These are phyloP conservation scores for Oligia latruncula DNA, from an alignment of 2,888 invertebrate genomes.

Conservation along the genomic window DNA sequence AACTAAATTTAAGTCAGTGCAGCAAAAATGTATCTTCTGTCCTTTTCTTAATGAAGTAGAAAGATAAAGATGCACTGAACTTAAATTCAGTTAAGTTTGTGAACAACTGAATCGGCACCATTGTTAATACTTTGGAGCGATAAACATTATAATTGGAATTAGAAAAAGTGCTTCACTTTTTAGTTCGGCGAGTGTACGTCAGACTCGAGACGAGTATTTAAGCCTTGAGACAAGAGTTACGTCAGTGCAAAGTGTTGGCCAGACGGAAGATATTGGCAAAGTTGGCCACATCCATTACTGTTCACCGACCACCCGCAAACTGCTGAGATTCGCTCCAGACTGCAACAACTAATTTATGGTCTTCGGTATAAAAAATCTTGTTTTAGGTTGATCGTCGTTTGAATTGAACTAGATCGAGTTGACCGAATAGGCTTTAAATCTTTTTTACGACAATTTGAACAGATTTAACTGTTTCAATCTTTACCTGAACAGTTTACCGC, in stretches of 20 bases:
- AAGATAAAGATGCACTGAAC: too few relatives aligned
- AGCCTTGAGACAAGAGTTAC: conserved; percentile 2
- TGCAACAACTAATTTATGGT: conserved; percentile 4
- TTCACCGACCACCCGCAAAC: conserved; percentile 5
- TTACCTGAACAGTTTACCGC: not conserved
- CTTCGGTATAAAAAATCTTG: not conserved
- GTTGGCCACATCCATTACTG: conserved; percentile 41
- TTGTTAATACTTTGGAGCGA: not conserved
- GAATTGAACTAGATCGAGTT: not conserved
- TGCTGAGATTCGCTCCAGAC: conserved; percentile 22
- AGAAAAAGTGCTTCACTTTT: not conserved
- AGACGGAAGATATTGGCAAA: conserved; percentile 38
- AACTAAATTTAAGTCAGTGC: too few relatives aligned
- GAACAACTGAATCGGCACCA: too few relatives aligned
- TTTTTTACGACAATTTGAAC: not conserved
- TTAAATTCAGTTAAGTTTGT: too few relatives aligned
- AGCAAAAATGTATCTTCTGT: too few relatives aligned
- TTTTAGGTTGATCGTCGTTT: conserved; percentile 10
- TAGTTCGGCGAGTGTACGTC: not conserved
- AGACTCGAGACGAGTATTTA: conserved; percentile 8
- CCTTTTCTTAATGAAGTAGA: too few relatives aligned
- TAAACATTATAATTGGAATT: not conserved
- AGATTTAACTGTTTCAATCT: not conserved
- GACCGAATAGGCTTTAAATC: not conserved
- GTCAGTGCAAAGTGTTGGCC: conserved; percentile 7